Percentiles rank a stretch among this genome's conserved stretches.
These are phyloP conservation scores for Drosophila insularis DNA, from an alignment of 1,140 invertebrate species.

Conservation along the genomic window DNA sequence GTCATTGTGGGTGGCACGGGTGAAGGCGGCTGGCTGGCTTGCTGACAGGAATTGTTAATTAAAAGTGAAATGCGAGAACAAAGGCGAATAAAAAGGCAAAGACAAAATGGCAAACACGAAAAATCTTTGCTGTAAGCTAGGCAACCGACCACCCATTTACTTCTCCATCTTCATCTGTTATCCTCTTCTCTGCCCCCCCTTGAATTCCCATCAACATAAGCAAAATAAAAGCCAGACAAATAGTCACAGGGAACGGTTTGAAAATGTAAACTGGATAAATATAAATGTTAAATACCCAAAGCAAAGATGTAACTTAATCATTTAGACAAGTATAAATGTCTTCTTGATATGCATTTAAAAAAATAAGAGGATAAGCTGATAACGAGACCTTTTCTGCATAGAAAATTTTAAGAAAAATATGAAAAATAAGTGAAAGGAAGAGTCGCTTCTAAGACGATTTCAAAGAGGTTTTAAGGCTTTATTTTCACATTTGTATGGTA, in stretches of 20 bases:
- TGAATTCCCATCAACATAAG: not conserved
- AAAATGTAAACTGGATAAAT: not conserved
- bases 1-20: not conserved
- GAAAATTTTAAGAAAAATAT: too few species aligned
- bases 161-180: not conserved
- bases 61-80: conserved; percentile 26
- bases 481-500: too few species aligned
- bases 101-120: conserved; percentile 15
- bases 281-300: not conserved
- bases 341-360: too few species aligned
- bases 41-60: conserved; percentile 31
- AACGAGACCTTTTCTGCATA: too few species aligned
- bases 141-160: not conserved
- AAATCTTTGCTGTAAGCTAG: conserved; percentile 10
- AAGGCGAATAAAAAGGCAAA: conserved; percentile 5
- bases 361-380: too few species aligned
- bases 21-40: not conserved
- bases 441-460: too few species aligned
- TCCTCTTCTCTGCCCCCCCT: not conserved
- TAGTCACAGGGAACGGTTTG: not conserved
- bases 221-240: not conserved
- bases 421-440: too few species aligned
- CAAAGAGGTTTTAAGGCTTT: too few species aligned
- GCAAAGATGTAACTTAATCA: too few species aligned
- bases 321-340: too few species aligned